Evolutionary conservation across 2,888 invertebrate genomes (phyloP).

Genomic region (Lithophane leautieri): DNA sequence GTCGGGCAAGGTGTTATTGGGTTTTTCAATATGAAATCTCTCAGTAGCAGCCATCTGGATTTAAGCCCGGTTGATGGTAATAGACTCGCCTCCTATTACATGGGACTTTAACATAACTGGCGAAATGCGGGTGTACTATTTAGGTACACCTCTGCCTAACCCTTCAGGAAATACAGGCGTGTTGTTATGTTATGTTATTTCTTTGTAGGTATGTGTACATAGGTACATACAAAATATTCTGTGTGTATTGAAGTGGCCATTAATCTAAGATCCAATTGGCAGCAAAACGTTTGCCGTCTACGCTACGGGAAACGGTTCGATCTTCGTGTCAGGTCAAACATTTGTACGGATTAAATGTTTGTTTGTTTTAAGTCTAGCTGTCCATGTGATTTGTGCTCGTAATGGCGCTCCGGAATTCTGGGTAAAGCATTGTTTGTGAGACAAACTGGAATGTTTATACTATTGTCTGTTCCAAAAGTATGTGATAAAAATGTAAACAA

Average conservation of each 20-base stretch:
- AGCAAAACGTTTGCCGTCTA: constrained; percentile 16
- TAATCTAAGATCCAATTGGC: constrained; percentile 32
- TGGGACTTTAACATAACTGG: too few relatives aligned
- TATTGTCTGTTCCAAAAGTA: not conserved
- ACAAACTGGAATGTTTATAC: constrained; percentile 11
- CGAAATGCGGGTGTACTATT: too few relatives aligned
- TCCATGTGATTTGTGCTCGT: constrained; percentile 27
- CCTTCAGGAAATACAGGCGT: too few relatives aligned
- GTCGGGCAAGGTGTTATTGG: not conserved
- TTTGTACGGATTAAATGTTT: constrained; percentile 24
- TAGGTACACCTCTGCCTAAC: not conserved
- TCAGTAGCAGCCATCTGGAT: not conserved
- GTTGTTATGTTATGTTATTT: not conserved
- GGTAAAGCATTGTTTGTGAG: not conserved
- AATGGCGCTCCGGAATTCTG: not conserved
- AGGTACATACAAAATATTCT: not conserved
- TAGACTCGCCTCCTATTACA: not conserved
- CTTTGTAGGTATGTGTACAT: too few relatives aligned
- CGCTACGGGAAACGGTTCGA: constrained; percentile 30
- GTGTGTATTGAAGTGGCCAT: constrained; percentile 13
- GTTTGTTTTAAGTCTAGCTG: constrained; percentile 27
- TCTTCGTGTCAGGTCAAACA: constrained; percentile 36
- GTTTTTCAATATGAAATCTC: not conserved
- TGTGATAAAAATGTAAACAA: not conserved
- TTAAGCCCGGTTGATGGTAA: too few relatives aligned